Conservation (phyloP, 2,113 vertebrate species). For the Ameiurus melas region DNA sequence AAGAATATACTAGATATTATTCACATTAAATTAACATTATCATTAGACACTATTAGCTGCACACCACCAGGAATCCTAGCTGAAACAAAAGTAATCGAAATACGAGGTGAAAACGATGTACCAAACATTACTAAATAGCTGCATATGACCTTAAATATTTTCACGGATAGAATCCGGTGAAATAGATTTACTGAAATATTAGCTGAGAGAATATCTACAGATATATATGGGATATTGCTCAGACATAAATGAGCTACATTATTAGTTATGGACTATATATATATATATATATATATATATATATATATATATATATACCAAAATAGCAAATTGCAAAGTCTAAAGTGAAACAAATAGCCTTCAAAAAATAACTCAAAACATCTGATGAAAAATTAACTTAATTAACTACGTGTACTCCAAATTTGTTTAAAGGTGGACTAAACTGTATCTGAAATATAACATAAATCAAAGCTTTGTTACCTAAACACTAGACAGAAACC, state of each 20-base stretch:
- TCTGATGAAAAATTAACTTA: too few relatives aligned
- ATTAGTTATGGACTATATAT: neutral
- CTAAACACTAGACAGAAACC: slow-evolving; percentile 78
- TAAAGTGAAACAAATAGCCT: neutral
- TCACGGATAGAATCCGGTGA: neutral
- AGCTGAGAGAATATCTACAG: neutral
- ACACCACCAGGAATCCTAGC: neutral
- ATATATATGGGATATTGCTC: neutral
- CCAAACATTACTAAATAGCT: neutral
- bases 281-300: too few relatives aligned
- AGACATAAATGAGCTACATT: neutral
- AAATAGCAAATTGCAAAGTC: neutral
- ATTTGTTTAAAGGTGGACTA: too few relatives aligned
- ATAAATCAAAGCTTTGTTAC: slow-evolving; percentile 43
- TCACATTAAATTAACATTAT: neutral
- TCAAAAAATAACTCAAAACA: too few relatives aligned
- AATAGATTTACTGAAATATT: neutral
- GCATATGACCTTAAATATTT: neutral
- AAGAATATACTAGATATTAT: neutral
- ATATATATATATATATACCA: too few relatives aligned
- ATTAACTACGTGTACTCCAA: too few relatives aligned
- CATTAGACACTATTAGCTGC: neutral
- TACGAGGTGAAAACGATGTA: neutral
- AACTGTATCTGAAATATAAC: neutral
- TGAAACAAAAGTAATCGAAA: neutral